Conservation (phyloP, 2,888 invertebrate genomes). For the Busseola fusca region DNA sequence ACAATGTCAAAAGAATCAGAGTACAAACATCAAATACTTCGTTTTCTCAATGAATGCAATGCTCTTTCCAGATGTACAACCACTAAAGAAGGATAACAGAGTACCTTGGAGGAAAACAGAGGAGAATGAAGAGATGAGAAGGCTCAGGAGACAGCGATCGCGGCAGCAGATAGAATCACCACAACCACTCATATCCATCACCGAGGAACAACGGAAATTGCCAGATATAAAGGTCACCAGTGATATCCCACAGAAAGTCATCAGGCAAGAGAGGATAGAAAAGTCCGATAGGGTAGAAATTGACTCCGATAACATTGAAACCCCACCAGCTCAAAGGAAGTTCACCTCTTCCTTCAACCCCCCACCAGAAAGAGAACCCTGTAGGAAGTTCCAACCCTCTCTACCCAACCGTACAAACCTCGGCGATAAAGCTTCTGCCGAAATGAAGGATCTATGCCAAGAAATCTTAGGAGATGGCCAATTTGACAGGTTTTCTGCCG, state of each 20-base stretch:
- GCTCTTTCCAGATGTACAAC: conserved; percentile 90
- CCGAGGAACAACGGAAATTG: conserved; percentile 90
- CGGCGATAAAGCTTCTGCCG: conserved; percentile 76
- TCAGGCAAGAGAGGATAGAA: conserved; percentile 64
- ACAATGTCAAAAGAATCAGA: background rate
- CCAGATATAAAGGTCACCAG: conserved; percentile 83
- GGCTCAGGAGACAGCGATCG: conserved; percentile 89
- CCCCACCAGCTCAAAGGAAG: conserved; percentile 94
- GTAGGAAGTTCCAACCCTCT: conserved; percentile 86
- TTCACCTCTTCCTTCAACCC: conserved; percentile 87
- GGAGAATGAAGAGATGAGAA: conserved; percentile 90
- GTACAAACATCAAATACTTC: background rate
- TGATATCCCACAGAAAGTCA: conserved; percentile 67
- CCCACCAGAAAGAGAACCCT: conserved; percentile 90
- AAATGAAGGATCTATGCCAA: conserved; percentile 84
- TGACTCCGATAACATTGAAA: conserved; percentile 97
- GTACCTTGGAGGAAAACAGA: conserved; percentile 93
- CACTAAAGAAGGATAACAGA: conserved; percentile 92
- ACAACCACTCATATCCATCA: conserved; percentile 88
- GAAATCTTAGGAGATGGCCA: conserved; percentile 92
- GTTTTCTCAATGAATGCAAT: background rate
- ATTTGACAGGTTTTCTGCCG: conserved; percentile 95
- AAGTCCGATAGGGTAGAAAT: conserved; percentile 93
- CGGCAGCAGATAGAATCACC: conserved; percentile 83
- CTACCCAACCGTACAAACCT: conserved; percentile 68